Base-by-base conservation (phyloP, 2,888 invertebrate species). In the Stratiomys singularior region DNA sequence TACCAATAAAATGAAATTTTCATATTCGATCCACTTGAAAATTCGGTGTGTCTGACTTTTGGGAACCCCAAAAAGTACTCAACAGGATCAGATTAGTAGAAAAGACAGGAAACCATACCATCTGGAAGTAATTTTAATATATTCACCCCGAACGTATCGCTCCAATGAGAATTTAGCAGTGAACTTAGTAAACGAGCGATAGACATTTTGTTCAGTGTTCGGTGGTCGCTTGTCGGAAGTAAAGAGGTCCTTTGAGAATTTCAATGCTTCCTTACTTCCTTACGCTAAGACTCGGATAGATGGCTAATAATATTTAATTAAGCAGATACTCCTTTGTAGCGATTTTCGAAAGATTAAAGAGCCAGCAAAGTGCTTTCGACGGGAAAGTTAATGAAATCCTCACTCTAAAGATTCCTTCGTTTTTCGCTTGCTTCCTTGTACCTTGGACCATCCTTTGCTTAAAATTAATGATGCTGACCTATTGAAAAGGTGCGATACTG, bases 61-160 rank as follows among this genome's bases (percentile, higher is more conserved):
- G 9, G 37, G 9, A 37, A 37, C 37, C 37, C 37, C 37, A 37
- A 5, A 3, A 9, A 37, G 37, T 37, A 37, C 37, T 37, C 60
- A 44, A 67, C 18, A 21, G 25, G 60, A 60, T 60, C 60, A 60
- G 60, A 60, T 60, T 25, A 13, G 60, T 60, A 67, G 9, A 67
- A 7, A 15, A 67, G 67, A 74, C 60, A 58, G 74, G 74, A 74
- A 74, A 74, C 60, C 74, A 74, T 74, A 60, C 74, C 74, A 37
- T 30, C 74, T 60, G 74, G 74, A 74, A 74, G 60, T 74, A 60
- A 60, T 74, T 74, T 74, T 74, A 74, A 74, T 74, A 74, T 74
- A 74, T 74, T 74, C 74, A 74, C 74, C 74, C 74, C 5, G 1
- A 64, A 64, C 64, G 64, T 28, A 37, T 13, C 27, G 28, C 25